Evolutionary conservation across 2,888 invertebrate species (phyloP).

Genomic region (Tiphia femorata): DNA sequence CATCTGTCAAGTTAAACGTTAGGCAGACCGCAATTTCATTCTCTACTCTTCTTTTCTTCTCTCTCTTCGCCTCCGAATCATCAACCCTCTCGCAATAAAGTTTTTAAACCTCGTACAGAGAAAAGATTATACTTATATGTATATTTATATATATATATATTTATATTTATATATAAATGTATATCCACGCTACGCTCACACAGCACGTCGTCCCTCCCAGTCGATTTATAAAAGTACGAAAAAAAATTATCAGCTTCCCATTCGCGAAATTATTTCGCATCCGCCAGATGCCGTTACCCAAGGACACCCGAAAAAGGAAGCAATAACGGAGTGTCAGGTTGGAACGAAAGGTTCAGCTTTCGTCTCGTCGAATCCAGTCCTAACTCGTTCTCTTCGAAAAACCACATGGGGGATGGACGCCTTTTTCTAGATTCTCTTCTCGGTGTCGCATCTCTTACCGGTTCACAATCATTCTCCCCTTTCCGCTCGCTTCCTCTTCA

Average conservation of each 20-base stretch:
- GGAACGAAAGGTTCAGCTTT: no score
- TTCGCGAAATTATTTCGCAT: no score
- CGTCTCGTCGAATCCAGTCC: no score
- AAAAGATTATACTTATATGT: constrained; percentile 22
- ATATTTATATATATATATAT: constrained; percentile 2
- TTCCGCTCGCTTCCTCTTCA: no score
- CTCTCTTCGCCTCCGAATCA: constrained; percentile 5
- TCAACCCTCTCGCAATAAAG: constrained; percentile 4
- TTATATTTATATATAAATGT: neutral
- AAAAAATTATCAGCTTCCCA: constrained; percentile 31
- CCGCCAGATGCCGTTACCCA: no score
- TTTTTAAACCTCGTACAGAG: constrained; percentile 27
- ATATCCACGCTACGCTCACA: constrained; percentile 17
- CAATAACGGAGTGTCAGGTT: no score
- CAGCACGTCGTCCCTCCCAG: constrained; percentile 22
- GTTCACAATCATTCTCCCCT: no score
- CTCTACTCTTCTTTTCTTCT: neutral
- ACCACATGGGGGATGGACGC: no score
- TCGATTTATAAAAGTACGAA: constrained; percentile 38
- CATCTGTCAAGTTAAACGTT: constrained; percentile 30
- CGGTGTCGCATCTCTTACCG: no score
- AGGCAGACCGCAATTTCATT: constrained; percentile 27
- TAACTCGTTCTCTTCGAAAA: no score
- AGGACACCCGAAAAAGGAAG: no score
- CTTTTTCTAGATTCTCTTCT: no score